Evolutionary conservation across 1,140 invertebrate species (phyloP), one percentile per base, ranked within the genome.

Genomic region (Pogonomyrmex barbatus): DNA sequence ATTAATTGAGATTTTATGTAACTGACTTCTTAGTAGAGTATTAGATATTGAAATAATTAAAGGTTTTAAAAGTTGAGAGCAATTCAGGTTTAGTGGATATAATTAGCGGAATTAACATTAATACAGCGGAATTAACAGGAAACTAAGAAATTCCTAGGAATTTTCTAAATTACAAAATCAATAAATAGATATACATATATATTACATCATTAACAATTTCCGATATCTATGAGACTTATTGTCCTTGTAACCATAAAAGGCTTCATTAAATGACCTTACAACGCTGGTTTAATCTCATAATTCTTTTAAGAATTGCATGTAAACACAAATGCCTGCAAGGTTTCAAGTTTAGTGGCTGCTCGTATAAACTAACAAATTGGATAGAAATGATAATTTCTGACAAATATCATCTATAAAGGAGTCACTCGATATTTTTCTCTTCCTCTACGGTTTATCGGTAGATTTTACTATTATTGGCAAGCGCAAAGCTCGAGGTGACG

Each of bases 231-330:
- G 36, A 68, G 67, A 60, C 30, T 36, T 10, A 60, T 73, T 75
- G 52, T 60, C 79, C 79, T 83, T 83, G 54, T 14, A 60, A 47
- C 54, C 39, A 62, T 30, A 30, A 83, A 62, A 83, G 56, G 68
- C 68, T 82, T 82, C 67, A 73, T 73, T 82, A 73, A 82, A 71
- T 73, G 67, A 73, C 52, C 79, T 75, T 62, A 73, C 42, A n/a
- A 50, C 39, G 30, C 10, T 45, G 24, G 12, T 17, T 52, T 79
- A 79, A 79, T 79, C 77, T 67, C 10, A 52, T 83, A 83, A 83
- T 73, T 83, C 68, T 75, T 30, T 60, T 50, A 39, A 62, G 24
- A 24, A 24, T 24, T 24, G 68, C 68, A 83, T 45, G 79, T 73
- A 73, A 83, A 83, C 30, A 47, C 30, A 45, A 52, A 60, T 71